These are phyloP conservation scores for Sebastes schlegelii DNA, from an alignment of 2,113 vertebrate species.

Conservation along the genomic window DNA sequence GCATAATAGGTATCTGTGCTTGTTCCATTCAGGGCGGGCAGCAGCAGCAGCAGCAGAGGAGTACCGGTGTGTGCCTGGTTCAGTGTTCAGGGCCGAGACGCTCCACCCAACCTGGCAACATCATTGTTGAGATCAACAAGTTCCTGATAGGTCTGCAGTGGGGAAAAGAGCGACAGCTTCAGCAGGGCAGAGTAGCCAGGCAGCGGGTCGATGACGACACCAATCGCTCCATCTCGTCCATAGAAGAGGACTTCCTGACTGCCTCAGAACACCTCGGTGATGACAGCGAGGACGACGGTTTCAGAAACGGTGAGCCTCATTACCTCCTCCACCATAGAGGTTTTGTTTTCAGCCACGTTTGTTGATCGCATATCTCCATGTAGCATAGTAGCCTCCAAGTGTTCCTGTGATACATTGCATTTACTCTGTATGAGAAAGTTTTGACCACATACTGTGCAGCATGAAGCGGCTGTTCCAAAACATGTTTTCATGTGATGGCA, in stretches of 20 bases:
- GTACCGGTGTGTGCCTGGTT: slow-evolving; percentile 91
- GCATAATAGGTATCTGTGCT: slow-evolving; percentile 21
- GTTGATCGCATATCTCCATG: background rate
- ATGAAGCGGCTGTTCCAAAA: background rate
- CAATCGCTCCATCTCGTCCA: slow-evolving; percentile 94
- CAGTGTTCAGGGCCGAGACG: slow-evolving; percentile 86
- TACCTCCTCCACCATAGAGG: no score
- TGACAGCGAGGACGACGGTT: slow-evolving; percentile 90
- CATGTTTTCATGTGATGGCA: background rate
- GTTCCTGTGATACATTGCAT: slow-evolving; percentile 1
- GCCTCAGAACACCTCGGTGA: slow-evolving; percentile 95
- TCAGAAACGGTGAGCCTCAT: slow-evolving; percentile 85
- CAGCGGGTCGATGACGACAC: slow-evolving; percentile 92
- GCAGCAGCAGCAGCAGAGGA: slow-evolving; percentile 73
- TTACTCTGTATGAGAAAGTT: background rate
- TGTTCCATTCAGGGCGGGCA: slow-evolving; percentile 79
- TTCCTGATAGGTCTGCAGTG: slow-evolving; percentile 94
- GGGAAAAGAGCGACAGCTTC: slow-evolving; percentile 88
- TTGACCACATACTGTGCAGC: background rate
- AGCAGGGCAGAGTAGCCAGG: slow-evolving; percentile 76
- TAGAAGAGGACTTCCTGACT: slow-evolving; percentile 97
- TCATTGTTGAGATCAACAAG: slow-evolving; percentile 97
- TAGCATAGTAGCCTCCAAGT: background rate
- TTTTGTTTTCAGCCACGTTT: background rate
- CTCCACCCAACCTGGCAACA: slow-evolving; percentile 84